phyloP scores from a whole-genome alignment of 2,797 vertebrate genomes.

The Hippopotamyrus pictus region DNA sequence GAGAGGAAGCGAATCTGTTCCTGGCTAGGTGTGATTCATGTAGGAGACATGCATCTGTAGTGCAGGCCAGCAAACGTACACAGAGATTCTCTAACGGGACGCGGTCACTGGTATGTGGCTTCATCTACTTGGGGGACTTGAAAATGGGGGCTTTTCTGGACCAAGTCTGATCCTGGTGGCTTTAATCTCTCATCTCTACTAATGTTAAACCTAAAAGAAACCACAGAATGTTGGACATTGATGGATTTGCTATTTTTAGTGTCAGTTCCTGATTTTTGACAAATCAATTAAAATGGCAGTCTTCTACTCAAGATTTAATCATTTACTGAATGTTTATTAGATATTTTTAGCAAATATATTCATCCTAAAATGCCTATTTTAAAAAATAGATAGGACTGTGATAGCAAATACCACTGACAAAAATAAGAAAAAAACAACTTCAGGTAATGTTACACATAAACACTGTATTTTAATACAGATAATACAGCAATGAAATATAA shows the following conservation, averaged over 20 bases:
- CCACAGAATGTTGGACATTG: background rate
- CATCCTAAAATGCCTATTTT: background rate
- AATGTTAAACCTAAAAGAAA: background rate
- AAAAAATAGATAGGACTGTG: background rate
- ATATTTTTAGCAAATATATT: background rate
- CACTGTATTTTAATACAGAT: background rate
- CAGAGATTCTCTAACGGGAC: constrained; percentile 31
- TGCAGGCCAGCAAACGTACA: constrained; percentile 11
- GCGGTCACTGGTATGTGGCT: constrained; percentile 31
- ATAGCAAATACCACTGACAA: background rate
- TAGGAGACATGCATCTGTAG: constrained; percentile 29
- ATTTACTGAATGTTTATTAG: background rate
- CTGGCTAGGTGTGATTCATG: constrained; percentile 41
- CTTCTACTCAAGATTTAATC: background rate
- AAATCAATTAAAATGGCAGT: background rate
- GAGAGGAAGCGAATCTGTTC: constrained; percentile 16
- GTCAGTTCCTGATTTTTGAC: background rate
- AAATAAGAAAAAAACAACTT: background rate
- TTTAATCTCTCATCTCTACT: background rate
- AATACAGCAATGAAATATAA: background rate
- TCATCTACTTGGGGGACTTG: constrained; percentile 23
- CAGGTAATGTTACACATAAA: background rate
- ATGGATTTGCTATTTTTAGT: background rate
- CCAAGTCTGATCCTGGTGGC: constrained; percentile 11
- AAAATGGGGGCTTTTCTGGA: constrained; percentile 25